Percentiles rank a stretch among this genome's conserved stretches.
Evolutionary conservation across 2,888 invertebrate species (phyloP).

Genomic region (Aphodius sticticus): DNA sequence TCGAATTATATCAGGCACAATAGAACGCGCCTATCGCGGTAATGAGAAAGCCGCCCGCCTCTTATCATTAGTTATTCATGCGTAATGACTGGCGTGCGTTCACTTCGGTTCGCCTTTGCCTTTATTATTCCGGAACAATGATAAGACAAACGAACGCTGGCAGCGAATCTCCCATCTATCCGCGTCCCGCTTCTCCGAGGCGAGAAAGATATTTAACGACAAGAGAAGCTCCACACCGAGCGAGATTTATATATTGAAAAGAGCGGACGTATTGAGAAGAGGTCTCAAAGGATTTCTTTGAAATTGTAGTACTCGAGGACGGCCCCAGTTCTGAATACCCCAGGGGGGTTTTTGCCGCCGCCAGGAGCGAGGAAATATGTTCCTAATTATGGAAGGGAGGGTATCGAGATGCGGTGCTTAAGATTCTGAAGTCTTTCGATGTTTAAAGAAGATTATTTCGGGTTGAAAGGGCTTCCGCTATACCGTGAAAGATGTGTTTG

Average conservation of each 20-base stretch:
- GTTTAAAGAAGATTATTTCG: constrained; percentile 4
- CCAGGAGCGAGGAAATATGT: not conserved
- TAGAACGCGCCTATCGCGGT: not conserved
- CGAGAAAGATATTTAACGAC: constrained; percentile 4
- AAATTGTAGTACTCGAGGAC: not conserved
- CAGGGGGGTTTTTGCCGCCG: not conserved
- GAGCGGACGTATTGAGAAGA: not conserved
- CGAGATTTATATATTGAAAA: not conserved
- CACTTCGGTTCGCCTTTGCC: not conserved
- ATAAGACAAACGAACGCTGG: constrained; percentile 4
- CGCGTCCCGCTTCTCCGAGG: not conserved
- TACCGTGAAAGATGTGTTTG: constrained; percentile 4
- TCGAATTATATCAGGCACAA: not conserved
- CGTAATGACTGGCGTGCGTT: constrained; percentile 4
- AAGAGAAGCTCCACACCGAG: not conserved
- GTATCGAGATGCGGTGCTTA: not conserved
- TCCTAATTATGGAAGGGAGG: not conserved
- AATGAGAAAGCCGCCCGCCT: not conserved
- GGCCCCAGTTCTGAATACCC: not conserved
- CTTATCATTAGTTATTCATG: constrained; percentile 4
- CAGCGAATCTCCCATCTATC: not conserved
- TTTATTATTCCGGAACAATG: constrained; percentile 4
- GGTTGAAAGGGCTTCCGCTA: not conserved
- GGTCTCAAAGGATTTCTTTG: constrained; percentile 4
- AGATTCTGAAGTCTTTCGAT: not conserved